Evolutionary conservation across 1,140 invertebrate species (phyloP).

Genomic region (Apis florea): DNA sequence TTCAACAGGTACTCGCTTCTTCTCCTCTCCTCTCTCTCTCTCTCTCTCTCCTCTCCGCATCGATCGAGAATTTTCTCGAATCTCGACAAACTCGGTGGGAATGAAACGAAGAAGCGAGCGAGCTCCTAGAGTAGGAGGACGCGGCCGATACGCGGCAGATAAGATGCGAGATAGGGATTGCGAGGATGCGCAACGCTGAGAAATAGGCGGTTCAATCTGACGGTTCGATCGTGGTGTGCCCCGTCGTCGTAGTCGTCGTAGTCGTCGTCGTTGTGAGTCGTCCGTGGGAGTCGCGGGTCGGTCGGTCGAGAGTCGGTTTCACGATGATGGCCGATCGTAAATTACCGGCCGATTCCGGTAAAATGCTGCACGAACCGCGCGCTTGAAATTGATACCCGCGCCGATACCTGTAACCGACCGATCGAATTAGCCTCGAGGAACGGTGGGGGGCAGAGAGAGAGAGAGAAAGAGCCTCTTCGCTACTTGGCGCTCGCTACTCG

Average conservation of each 20-base stretch:
- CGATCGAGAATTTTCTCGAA: too few species aligned
- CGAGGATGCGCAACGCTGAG: slow-evolving; percentile 50
- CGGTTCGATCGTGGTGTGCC: slow-evolving; percentile 50
- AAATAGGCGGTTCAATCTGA: slow-evolving; percentile 46
- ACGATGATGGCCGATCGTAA: slow-evolving; percentile 19
- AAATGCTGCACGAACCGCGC: background rate
- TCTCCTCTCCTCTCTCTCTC: too few species aligned
- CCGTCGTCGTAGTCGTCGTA: too few species aligned
- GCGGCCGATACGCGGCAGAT: slow-evolving; percentile 28
- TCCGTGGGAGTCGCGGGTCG: background rate
- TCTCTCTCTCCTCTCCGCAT: too few species aligned
- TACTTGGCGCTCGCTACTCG: too few species aligned
- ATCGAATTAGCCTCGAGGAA: slow-evolving; percentile 13
- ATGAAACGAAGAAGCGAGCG: slow-evolving; percentile 22
- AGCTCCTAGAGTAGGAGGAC: slow-evolving; percentile 12
- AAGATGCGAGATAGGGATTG: slow-evolving; percentile 49
- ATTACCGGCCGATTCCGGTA: slow-evolving; percentile 2
- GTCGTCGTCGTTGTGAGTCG: slow-evolving; percentile 33
- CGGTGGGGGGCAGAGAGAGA: too few species aligned
- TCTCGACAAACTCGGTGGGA: too few species aligned
- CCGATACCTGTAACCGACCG: background rate
- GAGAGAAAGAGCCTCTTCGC: too few species aligned
- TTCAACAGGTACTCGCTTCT: too few species aligned
- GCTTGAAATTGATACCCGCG: slow-evolving; percentile 22
- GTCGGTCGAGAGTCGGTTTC: background rate